Conservation (phyloP, 2,113 vertebrate species). For the Zeus faber region DNA sequence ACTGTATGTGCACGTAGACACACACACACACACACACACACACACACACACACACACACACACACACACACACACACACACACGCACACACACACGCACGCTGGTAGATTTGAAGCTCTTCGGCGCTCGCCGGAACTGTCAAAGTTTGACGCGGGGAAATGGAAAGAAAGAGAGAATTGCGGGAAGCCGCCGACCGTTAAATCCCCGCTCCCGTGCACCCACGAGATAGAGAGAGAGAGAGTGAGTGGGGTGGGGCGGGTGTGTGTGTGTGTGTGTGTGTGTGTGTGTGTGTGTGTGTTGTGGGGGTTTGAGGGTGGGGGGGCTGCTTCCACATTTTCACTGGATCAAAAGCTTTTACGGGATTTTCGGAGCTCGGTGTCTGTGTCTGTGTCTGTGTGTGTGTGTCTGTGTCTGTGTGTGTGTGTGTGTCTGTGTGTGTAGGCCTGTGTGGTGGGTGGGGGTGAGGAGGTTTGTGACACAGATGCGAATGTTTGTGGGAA, state of each 20-base stretch:
- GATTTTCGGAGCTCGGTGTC: conserved; percentile 56
- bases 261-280: conserved; percentile 15
- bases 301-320: conserved; percentile 11
- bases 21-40: not conserved
- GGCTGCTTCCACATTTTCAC: conserved; percentile 54
- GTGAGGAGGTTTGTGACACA: not conserved
- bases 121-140: too few species aligned
- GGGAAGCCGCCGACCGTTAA: conserved; percentile 39
- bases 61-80: not conserved
- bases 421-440: not conserved
- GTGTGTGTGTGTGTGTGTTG: not conserved
- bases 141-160: not conserved
- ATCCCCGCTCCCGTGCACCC: conserved; percentile 25
- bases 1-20: not conserved
- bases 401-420: conserved; percentile 9
- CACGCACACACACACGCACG: not conserved
- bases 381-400: conserved; percentile 37
- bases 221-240: conserved; percentile 3
- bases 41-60: not conserved
- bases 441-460: not conserved
- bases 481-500: too few species aligned
- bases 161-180: not conserved
- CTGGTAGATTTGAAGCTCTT: too few species aligned
- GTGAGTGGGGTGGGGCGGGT: conserved; percentile 8
- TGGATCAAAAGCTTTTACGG: conserved; percentile 66